These are phyloP conservation scores for Vidua chalybeata DNA, from an alignment of 2,113 vertebrate genomes.

Conservation along the genomic window DNA sequence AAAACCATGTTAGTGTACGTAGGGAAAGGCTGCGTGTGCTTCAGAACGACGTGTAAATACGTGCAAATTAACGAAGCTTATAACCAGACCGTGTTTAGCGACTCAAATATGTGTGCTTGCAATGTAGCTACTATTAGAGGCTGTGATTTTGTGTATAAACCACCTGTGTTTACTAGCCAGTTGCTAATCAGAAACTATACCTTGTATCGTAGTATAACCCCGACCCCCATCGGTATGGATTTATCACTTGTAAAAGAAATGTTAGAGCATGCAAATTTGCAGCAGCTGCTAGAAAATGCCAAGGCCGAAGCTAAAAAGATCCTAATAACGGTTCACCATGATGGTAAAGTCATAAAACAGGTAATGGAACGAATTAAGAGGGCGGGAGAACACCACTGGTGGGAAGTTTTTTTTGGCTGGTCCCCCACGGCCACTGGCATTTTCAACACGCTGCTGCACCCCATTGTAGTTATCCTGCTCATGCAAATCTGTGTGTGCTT, in stretches of 20 bases:
- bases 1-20: not conserved
- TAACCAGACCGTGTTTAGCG: slow-evolving; percentile 21
- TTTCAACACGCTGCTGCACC: slow-evolving; percentile 37
- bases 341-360: slow-evolving; percentile 56
- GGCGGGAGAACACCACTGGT: slow-evolving; percentile 56
- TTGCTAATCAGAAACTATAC: slow-evolving; percentile 59
- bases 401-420: slow-evolving; percentile 57
- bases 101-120: slow-evolving; percentile 59
- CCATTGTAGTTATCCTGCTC: slow-evolving; percentile 16
- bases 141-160: slow-evolving; percentile 54
- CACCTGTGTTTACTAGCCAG: slow-evolving; percentile 15
- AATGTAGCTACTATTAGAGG: slow-evolving; percentile 59
- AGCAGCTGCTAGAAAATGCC: slow-evolving; percentile 60
- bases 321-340: slow-evolving; percentile 40
- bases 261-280: slow-evolving; percentile 42
- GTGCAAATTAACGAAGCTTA: slow-evolving; percentile 50
- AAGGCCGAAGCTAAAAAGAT: slow-evolving; percentile 55
- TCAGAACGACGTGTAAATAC: slow-evolving; percentile 7
- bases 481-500: slow-evolving; percentile 38
- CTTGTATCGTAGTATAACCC: slow-evolving; percentile 53
- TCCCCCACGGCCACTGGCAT: slow-evolving; percentile 47
- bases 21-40: slow-evolving; percentile 48
- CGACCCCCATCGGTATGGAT: slow-evolving; percentile 44
- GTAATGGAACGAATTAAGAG: slow-evolving; percentile 47
- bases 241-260: slow-evolving; percentile 45